phyloP scores from a whole-genome alignment of 2,888 invertebrate genomes.

The Brenthis ino region DNA sequence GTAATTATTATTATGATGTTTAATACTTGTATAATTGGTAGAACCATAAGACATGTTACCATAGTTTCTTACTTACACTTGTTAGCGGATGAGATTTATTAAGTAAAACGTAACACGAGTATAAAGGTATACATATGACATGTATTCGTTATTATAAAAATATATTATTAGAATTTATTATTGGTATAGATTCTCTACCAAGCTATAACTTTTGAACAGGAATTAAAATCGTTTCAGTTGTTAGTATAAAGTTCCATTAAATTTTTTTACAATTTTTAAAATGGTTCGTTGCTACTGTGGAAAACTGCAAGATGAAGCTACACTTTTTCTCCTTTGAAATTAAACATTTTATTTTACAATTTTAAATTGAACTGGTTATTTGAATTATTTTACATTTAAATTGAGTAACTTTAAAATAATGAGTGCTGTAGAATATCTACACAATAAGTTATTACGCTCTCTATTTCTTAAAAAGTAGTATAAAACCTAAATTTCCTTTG shows the following conservation, averaged over 20 bases:
- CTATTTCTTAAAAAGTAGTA: no score
- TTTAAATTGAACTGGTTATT: slow-evolving; percentile 14
- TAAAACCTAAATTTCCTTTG: no score
- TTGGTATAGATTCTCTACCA: not conserved
- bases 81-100: no score
- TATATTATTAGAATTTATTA: no score
- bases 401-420: slow-evolving; percentile 11
- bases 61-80: no score
- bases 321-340: slow-evolving; percentile 8
- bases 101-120: no score
- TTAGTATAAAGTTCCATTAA: slow-evolving; percentile 10
- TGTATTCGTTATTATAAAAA: no score
- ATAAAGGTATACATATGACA: no score
- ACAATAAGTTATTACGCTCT: no score
- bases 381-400: slow-evolving; percentile 7
- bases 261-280: slow-evolving; percentile 14
- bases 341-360: slow-evolving; percentile 9
- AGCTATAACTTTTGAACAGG: not conserved
- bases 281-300: not conserved
- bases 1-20: no score
- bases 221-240: slow-evolving; percentile 6
- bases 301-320: slow-evolving; percentile 1
- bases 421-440: not conserved
- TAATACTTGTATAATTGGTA: no score
- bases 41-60: no score